Evolutionary conservation across 2,113 vertebrate species (phyloP), one percentile per base, ranked within the genome.

Genomic region (Lucifuga dentata): DNA sequence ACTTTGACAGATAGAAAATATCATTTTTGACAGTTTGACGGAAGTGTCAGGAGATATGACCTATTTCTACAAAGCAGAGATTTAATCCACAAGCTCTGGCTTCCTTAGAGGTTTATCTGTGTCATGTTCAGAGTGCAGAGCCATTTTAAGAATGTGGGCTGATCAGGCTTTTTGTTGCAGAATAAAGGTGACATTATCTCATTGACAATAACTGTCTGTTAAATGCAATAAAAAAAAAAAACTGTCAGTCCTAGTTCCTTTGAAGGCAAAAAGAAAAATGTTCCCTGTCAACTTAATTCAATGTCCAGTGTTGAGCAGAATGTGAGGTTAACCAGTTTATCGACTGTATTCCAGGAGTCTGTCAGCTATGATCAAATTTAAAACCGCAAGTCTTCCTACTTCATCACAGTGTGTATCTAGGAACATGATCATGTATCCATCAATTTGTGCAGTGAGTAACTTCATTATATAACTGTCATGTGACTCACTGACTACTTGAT

Each of bases 281-380:
- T 21, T 51, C 58, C 79, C 74, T 72, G 84, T 85, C 82, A 53
- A 66, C 61, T 44, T 65, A 16, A 64, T 76, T 86, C 67, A 70
- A 48, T 1, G 33, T 69, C 70, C 45, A 15, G 64, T 40, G 53
- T 57, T 48, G 33, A 79, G 74, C 53, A 75, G 70, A 78, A 76
- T 76, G 72, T 81, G 68, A 83, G 74, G 81, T 85, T 74, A 84
- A 79, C 77, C 66, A 12, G 48, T 58, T 40, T 60, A 43, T 36
- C 39, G 40, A 68, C 59, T 45, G 1, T 45, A 67, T 76, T 83
- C 73, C 67, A 83, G 60, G 40, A 10, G 68, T 55, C 57, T 68
- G 73, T 75, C 81, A 79, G 74, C 52, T 71, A 51, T 23, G 58
- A 56, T 66, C 32, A 60, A 61, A 70, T 68, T 59, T 67, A 41